phyloP scores from a whole-genome alignment of 2,888 invertebrate genomes.

The Villa cingulata region DNA sequence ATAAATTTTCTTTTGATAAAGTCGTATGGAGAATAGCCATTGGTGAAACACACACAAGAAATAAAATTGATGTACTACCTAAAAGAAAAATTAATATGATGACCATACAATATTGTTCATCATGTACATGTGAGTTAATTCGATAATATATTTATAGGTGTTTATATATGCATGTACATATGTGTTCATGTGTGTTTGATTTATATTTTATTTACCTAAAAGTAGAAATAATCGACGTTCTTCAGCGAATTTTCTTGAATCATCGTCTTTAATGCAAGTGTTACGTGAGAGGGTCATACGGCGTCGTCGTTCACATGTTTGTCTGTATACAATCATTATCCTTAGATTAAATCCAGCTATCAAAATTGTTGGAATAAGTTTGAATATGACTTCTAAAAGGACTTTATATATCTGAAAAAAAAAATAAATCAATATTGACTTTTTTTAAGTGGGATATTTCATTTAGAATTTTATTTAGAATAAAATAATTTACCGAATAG shows the following conservation, averaged over 20 bases:
- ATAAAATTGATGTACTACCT: slow-evolving; percentile 49
- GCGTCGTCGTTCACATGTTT: slow-evolving; percentile 48
- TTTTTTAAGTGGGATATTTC: no score
- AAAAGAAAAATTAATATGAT: no score
- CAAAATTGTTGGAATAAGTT: slow-evolving; percentile 51
- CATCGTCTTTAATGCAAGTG: slow-evolving; percentile 43
- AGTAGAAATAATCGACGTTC: slow-evolving; percentile 50
- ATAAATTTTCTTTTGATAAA: slow-evolving; percentile 46
- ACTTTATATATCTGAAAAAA: slow-evolving; percentile 42
- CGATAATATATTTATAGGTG: no score
- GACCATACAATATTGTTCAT: no score
- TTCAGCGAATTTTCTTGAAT: slow-evolving; percentile 52
- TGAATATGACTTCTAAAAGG: slow-evolving; percentile 49
- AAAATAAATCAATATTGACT: no score
- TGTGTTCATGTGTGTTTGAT: neutral
- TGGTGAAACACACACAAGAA: slow-evolving; percentile 54
- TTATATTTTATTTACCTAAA: slow-evolving; percentile 33
- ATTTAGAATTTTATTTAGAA: no score
- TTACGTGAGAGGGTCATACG: slow-evolving; percentile 49
- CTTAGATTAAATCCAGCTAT: slow-evolving; percentile 51
- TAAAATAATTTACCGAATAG: slow-evolving; percentile 39
- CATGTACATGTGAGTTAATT: no score
- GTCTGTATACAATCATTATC: slow-evolving; percentile 51
- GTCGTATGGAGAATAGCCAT: slow-evolving; percentile 59
- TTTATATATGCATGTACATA: no score